Evolutionary conservation across 2,113 vertebrate genomes (phyloP), one percentile per base, ranked within the genome.

Genomic region (Myotis brandtii): DNA sequence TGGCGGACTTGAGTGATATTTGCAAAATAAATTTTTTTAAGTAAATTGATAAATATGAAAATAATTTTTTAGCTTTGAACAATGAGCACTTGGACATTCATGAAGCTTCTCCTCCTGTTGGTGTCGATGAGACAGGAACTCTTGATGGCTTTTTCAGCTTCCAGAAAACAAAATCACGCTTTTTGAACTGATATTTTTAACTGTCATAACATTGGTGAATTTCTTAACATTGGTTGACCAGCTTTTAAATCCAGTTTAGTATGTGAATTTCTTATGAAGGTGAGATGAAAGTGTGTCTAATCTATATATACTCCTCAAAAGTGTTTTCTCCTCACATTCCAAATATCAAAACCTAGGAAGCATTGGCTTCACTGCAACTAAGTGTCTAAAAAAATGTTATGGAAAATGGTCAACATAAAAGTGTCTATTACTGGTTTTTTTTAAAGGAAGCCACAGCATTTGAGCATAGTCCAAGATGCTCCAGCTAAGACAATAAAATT

Each of bases 211-310:
- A 75, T 52, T 75, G 27, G 7, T 43, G 0, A n/a, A 37, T 69
- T 89, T 86, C 17, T 48, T 77, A 86, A 93, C 4, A n/a, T 3
- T 48, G 9, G 17, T 54, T 62, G 54, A 23, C 12, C 14, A 86
- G 6, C 6, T 80, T 80, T 92, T 86, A 93, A 93, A 89, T 54
- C 0, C 2, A 86, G 18, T 59, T 79, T 88, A 56, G 37, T 27
- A 30, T 59, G 10, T 90, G 6, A 66, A 72, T 69, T 59, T 81
- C 20, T 95, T 79, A 82, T 37, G 20, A 66, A 82, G 70, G 13
- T 95, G 32, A 91, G 93, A 73, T 86, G 79, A 93, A 16, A 10
- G 12, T 89, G 18, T 52, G 9, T 27, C 30, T 90, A 85, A 75
- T 7, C 1, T 67, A 40, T 52, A 25, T 46, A 67, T 16, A 76